Evolutionary conservation across 2,888 invertebrate species (phyloP).

Genomic region (Diabrotica balteata): DNA sequence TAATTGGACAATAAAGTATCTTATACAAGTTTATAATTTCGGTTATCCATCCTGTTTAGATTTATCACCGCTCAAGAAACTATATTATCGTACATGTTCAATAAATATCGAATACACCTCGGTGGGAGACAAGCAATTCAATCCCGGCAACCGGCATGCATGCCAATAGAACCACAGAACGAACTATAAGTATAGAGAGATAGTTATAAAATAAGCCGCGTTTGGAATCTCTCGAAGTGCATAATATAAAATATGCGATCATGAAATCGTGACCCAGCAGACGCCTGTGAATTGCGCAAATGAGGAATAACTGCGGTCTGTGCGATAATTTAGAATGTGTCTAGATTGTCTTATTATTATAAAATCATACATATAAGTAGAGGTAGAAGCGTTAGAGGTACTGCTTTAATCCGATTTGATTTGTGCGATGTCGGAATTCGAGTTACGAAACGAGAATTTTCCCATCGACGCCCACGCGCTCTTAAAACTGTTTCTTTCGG

Average conservation of each 20-base stretch:
- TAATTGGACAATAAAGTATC: no score
- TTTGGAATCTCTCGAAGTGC: slow-evolving; percentile 19
- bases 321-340: slow-evolving; percentile 27
- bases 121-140: slow-evolving; percentile 49
- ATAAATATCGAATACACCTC: slow-evolving; percentile 45
- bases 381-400: slow-evolving; percentile 19
- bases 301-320: slow-evolving; percentile 32
- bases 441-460: slow-evolving; percentile 7
- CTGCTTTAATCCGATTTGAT: slow-evolving; percentile 19
- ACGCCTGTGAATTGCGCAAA: slow-evolving; percentile 49
- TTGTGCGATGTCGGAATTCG: slow-evolving; percentile 15
- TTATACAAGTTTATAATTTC: neutral
- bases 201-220: slow-evolving; percentile 15
- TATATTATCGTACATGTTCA: slow-evolving; percentile 28
- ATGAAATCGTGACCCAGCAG: slow-evolving; percentile 52
- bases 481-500: neutral
- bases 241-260: slow-evolving; percentile 48
- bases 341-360: slow-evolving; percentile 25
- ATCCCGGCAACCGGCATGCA: slow-evolving; percentile 27
- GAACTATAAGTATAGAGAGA: slow-evolving; percentile 45
- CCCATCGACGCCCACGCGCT: slow-evolving; percentile 11
- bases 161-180: no score
- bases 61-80: slow-evolving; percentile 15
- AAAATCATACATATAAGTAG: slow-evolving; percentile 24
- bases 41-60: slow-evolving; percentile 11